These are phyloP conservation scores for Crenichthys baileyi DNA, from an alignment of 2,797 vertebrate species.

Conservation along the genomic window DNA sequence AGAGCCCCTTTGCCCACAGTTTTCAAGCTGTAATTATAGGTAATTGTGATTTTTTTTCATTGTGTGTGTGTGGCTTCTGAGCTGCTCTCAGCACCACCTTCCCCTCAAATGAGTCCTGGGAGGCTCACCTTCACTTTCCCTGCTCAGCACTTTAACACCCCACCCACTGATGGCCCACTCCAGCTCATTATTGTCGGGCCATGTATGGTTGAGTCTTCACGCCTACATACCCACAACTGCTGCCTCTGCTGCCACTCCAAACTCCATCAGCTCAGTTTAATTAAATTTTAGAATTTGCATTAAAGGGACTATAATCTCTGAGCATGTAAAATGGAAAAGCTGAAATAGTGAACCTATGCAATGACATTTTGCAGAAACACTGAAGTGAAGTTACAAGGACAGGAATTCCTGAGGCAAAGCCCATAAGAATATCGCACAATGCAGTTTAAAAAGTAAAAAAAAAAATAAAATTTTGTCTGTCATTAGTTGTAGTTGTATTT, in stretches of 20 bases:
- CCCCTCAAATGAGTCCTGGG: slow-evolving; percentile 72
- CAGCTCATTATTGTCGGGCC: slow-evolving; percentile 74
- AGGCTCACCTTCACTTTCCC: slow-evolving; percentile 73
- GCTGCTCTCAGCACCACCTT: slow-evolving; percentile 68
- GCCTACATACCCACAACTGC: slow-evolving; percentile 57
- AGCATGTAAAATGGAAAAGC: slow-evolving; percentile 54
- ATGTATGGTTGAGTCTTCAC: slow-evolving; percentile 61
- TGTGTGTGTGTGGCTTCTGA: slow-evolving; percentile 49
- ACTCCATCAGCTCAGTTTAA: slow-evolving; percentile 60
- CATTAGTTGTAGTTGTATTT: neutral
- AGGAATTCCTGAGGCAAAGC: neutral
- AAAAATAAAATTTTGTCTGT: neutral
- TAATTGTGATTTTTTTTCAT: slow-evolving; percentile 74
- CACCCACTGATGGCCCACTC: slow-evolving; percentile 68
- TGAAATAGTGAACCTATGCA: slow-evolving; percentile 38
- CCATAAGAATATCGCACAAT: neutral
- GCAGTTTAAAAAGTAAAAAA: neutral
- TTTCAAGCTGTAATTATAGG: slow-evolving; percentile 76
- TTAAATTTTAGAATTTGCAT: slow-evolving; percentile 64
- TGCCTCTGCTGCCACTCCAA: slow-evolving; percentile 49
- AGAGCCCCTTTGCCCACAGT: slow-evolving; percentile 69
- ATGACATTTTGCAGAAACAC: slow-evolving; percentile 27
- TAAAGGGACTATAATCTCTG: slow-evolving; percentile 54
- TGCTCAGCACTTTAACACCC: slow-evolving; percentile 79
- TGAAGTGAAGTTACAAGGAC: slow-evolving; percentile 27